Percentiles rank a stretch among this genome's conserved stretches.
These are phyloP conservation scores for Corella eumyota DNA, from an alignment of 23 tunicate species.

Conservation along the genomic window DNA sequence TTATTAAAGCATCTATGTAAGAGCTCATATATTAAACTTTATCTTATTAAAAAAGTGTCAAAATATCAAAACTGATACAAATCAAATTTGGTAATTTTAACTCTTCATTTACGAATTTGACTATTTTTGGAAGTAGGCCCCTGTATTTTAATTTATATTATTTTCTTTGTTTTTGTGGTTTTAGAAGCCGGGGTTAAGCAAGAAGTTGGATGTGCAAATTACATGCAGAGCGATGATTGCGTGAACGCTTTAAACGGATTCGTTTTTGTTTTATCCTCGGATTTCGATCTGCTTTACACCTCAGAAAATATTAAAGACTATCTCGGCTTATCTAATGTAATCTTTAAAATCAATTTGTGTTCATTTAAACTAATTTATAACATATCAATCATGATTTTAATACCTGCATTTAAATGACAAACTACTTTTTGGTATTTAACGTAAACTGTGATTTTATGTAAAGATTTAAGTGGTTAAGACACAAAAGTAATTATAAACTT, in stretches of 20 bases:
- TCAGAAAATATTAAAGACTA: constrained; percentile 66
- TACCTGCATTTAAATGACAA: no score
- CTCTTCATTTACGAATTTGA: no score
- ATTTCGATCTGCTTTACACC: constrained; percentile 49
- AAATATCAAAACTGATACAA: no score
- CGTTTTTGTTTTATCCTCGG: constrained; percentile 46
- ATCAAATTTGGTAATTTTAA: no score
- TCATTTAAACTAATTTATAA: no score
- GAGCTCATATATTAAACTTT: no score
- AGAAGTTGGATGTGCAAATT: neutral
- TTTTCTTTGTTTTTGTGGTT: neutral
- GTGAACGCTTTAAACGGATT: constrained; percentile 73
- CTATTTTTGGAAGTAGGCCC: no score
- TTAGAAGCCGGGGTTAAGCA: constrained; percentile 10
- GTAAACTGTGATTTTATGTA: neutral
- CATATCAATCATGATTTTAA: no score
- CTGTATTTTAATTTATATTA: neutral
- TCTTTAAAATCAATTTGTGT: no score
- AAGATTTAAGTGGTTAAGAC: neutral
- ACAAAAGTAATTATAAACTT: no score
- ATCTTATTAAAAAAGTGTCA: no score
- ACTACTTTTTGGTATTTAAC: neutral
- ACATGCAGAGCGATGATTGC: constrained; percentile 37
- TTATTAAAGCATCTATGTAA: no score
- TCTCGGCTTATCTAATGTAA: constrained; percentile 57